Conservation (phyloP, 2,888 invertebrate genomes). For the Nymphalis urticae region DNA sequence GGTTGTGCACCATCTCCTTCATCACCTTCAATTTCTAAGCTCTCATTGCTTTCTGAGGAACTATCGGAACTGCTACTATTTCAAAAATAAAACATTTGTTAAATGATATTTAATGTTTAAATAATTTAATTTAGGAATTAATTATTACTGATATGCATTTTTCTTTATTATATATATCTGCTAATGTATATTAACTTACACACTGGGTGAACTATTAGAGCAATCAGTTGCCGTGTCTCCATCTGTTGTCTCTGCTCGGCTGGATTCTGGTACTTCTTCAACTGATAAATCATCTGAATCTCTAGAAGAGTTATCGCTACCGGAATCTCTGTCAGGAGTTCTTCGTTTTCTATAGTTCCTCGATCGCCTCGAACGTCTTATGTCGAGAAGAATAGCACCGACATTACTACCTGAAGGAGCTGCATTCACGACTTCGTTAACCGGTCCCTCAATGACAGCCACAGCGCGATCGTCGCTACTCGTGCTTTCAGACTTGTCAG, state of each 20-base stretch:
- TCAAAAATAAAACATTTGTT: background rate
- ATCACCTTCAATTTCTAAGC: conserved; percentile 46
- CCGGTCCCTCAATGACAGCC: conserved; percentile 53
- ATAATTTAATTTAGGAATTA: no score
- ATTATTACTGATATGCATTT: no score
- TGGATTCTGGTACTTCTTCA: conserved; percentile 50
- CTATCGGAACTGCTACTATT: conserved; percentile 42
- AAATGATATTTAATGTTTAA: background rate
- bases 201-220: conserved; percentile 52
- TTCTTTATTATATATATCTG: no score
- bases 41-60: conserved; percentile 33
- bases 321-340: conserved; percentile 66
- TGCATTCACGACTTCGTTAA: conserved; percentile 63
- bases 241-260: conserved; percentile 53
- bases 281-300: conserved; percentile 71
- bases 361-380: conserved; percentile 58
- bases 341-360: conserved; percentile 71
- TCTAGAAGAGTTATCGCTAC: conserved; percentile 61
- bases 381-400: conserved; percentile 61
- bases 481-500: conserved; percentile 75
- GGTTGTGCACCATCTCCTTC: conserved; percentile 42
- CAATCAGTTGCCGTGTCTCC: conserved; percentile 54
- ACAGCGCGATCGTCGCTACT: conserved; percentile 65
- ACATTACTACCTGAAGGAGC: conserved; percentile 69
- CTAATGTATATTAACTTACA: conserved; percentile 50